A percentile compares a stretch with the other conserved stretches of the same genome.
These are phyloP conservation scores for Dinothrombium tinctorium DNA, from an alignment of 1,140 invertebrate species.

Conservation along the genomic window DNA sequence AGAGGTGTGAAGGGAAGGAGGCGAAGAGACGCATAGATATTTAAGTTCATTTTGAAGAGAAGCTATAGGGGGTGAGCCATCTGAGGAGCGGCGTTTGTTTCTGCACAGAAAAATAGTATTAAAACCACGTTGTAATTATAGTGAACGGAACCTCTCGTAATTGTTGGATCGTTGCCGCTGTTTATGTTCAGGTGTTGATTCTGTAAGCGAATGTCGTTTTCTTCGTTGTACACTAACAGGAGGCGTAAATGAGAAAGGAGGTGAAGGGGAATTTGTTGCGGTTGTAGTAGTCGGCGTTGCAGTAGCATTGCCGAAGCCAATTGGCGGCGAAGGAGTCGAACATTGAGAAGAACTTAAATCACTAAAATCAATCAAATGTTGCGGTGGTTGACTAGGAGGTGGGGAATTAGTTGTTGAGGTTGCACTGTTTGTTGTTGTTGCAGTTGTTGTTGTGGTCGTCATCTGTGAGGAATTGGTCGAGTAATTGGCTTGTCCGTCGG, in stretches of 20 bases:
- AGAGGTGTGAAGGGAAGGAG: conserved; percentile 10
- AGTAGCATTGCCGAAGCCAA: conserved; percentile 1
- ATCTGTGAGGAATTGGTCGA: conserved; percentile 34
- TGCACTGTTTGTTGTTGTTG: conserved; percentile 1
- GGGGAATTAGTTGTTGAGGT: background rate
- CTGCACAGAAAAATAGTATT: background rate
- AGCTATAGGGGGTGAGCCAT: conserved; percentile 6
- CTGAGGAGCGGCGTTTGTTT: conserved; percentile 5
- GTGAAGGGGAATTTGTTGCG: background rate
- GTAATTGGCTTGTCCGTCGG: conserved; percentile 76
- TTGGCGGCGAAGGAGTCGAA: conserved; percentile 3
- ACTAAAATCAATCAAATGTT: too few relatives aligned
- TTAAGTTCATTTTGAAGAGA: conserved; percentile 6
- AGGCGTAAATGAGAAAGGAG: background rate
- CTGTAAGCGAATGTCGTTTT: conserved; percentile 12
- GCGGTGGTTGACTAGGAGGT: background rate
- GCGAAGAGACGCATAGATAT: conserved; percentile 9
- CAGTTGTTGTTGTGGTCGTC: background rate
- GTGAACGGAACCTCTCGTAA: background rate
- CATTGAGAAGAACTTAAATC: too few relatives aligned
- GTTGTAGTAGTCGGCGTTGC: background rate
- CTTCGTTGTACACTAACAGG: background rate
- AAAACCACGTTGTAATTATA: background rate
- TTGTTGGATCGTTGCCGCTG: background rate
- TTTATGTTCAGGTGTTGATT: background rate